These are phyloP conservation scores for Pseudorectes ferrugineus DNA, from an alignment of 2,113 vertebrate genomes.

Conservation along the genomic window DNA sequence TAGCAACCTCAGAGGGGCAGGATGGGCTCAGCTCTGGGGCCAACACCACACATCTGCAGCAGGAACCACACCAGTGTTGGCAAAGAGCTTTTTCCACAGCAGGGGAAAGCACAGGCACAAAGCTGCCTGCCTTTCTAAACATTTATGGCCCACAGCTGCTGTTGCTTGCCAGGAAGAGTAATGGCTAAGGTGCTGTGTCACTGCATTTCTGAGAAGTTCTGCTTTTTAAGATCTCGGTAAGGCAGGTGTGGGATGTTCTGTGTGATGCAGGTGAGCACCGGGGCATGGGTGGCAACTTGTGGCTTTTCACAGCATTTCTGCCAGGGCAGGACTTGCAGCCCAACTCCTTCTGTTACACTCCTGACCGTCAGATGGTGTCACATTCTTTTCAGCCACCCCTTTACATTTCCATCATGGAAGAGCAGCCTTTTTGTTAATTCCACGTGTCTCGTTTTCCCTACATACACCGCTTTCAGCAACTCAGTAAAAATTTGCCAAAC, in stretches of 20 bases:
- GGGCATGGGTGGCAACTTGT: not conserved
- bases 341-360: not conserved
- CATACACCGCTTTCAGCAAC: rapidly evolving
- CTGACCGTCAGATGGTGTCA: not conserved
- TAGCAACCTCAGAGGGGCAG: not conserved
- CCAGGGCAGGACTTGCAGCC: not conserved
- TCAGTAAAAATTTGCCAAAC: not conserved
- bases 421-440: not conserved
- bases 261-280: rapidly evolving
- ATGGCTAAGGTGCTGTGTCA: not conserved
- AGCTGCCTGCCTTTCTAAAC: not conserved
- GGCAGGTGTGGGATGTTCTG: not conserved
- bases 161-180: not conserved
- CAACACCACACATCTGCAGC: rapidly evolving
- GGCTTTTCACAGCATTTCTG: not conserved
- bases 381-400: not conserved
- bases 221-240: not conserved
- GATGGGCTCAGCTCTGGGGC: not conserved
- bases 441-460: rapidly evolving
- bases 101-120: not conserved
- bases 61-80: rapidly evolving
- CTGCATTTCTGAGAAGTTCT: not conserved
- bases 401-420: not conserved
- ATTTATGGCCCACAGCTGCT: not conserved
- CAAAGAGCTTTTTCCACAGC: not conserved